phyloP scores from a whole-genome alignment of 2,797 vertebrate species.

The Masticophis lateralis region DNA sequence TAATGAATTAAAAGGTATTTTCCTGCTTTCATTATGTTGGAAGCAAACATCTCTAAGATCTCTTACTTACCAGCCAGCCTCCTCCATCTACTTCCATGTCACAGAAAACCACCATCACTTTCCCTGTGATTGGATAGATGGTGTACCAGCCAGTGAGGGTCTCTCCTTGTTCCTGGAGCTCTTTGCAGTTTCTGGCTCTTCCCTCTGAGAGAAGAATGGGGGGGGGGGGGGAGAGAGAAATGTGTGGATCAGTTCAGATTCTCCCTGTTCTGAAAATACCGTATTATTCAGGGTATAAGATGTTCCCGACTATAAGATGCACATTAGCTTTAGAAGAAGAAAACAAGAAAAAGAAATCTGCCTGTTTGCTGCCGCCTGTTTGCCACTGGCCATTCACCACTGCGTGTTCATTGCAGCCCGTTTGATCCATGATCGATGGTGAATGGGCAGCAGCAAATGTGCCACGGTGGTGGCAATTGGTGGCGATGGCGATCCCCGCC shows the following conservation, averaged over 20 bases:
- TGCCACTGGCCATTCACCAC: too few species aligned
- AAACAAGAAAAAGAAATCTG: too few species aligned
- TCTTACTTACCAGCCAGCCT: slow-evolving; percentile 39
- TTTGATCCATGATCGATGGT: too few species aligned
- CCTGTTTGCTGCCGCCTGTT: too few species aligned
- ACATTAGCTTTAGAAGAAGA: too few species aligned
- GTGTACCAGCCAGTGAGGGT: slow-evolving; percentile 48
- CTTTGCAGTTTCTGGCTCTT: slow-evolving; percentile 39
- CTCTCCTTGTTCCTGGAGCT: slow-evolving; percentile 19
- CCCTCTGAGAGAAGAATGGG: background rate
- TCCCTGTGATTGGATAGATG: slow-evolving; percentile 23
- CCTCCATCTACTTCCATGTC: slow-evolving; percentile 45
- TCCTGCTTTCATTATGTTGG: background rate
- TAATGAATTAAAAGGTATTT: background rate
- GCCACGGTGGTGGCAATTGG: too few species aligned
- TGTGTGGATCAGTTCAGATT: background rate
- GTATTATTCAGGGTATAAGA: too few species aligned
- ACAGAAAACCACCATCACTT: slow-evolving; percentile 25
- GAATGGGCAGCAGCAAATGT: too few species aligned
- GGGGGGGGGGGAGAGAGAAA: background rate
- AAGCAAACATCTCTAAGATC: background rate
- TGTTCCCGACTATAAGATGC: too few species aligned
- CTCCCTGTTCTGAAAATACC: too few species aligned
- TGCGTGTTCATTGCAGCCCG: too few species aligned
- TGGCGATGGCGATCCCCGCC: too few species aligned